Evolutionary conservation across 2,797 vertebrate genomes (phyloP).

Genomic region (Microchirus variegatus): DNA sequence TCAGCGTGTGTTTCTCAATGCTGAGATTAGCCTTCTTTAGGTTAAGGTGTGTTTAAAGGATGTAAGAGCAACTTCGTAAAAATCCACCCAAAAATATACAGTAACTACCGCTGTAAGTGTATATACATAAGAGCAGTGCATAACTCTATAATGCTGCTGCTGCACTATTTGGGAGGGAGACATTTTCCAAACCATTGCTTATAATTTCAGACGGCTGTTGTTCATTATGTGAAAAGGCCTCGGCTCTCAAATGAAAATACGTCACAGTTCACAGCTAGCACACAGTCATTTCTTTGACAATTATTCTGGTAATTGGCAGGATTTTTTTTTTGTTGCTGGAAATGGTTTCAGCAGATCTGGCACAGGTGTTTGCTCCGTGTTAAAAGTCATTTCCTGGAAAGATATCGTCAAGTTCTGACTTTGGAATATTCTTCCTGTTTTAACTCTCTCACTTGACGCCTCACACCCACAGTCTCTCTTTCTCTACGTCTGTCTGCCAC

Average conservation of each 20-base stretch:
- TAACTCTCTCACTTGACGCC: conserved; percentile 10
- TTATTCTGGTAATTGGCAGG: conserved; percentile 47
- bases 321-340: conserved; percentile 46
- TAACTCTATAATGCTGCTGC: conserved; percentile 32
- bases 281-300: conserved; percentile 36
- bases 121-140: conserved; percentile 27
- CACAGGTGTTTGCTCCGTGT: conserved; percentile 55
- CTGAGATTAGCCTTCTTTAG: conserved; percentile 16
- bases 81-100: conserved; percentile 25
- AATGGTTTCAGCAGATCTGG: conserved; percentile 56
- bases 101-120: no score
- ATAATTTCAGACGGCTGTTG: conserved; percentile 59
- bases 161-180: conserved; percentile 23
- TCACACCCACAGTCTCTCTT: neutral
- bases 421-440: conserved; percentile 54
- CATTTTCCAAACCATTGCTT: conserved; percentile 59
- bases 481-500: neutral
- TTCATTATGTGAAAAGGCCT: conserved; percentile 58
- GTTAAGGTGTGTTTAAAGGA: conserved; percentile 27
- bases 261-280: conserved; percentile 33
- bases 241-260: conserved; percentile 34
- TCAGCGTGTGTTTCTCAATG: conserved; percentile 1
- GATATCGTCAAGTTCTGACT: conserved; percentile 45
- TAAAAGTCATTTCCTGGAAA: conserved; percentile 71
- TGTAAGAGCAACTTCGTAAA: conserved; percentile 18